Evolutionary conservation across 1,140 invertebrate species (phyloP), one percentile per base, ranked within the genome.

Genomic region (Choristoneura fumiferana): DNA sequence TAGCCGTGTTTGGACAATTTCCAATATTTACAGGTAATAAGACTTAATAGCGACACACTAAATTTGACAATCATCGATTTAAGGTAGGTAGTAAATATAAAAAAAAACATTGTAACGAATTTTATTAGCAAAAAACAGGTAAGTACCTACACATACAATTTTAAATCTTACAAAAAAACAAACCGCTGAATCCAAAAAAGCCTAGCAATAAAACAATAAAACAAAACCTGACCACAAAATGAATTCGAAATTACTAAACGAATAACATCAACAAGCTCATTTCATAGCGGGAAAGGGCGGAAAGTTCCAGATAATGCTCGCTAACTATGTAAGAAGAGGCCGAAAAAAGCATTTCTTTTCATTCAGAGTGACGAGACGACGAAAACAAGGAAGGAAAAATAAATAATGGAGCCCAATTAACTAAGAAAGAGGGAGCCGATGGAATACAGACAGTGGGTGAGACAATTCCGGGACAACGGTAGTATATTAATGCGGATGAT

Each of bases 341-440:
- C 22, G 43, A 65, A 49, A 49, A 49, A 65, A 69, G 18, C 64
- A 63, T 77, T 74, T 77, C 61, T 63, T 66, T 69, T 63, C 59
- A 57, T 70, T 72, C 58, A 66, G 60, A 68, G 69, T 64, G 58
- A 70, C 69, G 63, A 61, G 55, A 63, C 59, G 63, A 65, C 62
- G 66, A 73, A 77, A 77, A 73, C 67, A 75, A 71, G 57, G 38
- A 56, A 60, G 60, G 66, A 64, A 76, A 73, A 73, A 71, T 66
- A 75, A 80, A 76, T 76, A 78, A 74, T 71, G 62, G 65, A 74
- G 66, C 62, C 75, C 73, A 80, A 80, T 80, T 78, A 80, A 73
- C 60, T 73, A 68, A 67, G 70, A 70, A 78, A 68, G 70, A 76
- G 65, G 65, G 60, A 63, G 56, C 52, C 52, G 59, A 45, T 8